Base-by-base conservation (phyloP, 2,888 invertebrate genomes). In the Cyrtodaria siliqua region DNA sequence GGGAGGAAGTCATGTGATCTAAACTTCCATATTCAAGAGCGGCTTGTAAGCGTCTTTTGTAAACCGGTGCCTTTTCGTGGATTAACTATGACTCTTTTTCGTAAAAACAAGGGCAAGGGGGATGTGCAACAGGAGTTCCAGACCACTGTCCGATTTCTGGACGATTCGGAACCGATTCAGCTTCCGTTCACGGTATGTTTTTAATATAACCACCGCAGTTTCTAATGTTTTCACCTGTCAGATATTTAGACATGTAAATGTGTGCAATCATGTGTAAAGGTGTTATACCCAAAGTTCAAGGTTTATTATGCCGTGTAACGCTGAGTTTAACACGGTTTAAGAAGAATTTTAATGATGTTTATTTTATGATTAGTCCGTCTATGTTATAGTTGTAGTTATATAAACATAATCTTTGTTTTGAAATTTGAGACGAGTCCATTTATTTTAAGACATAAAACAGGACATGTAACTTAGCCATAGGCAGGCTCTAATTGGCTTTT, bases 141-240 rank as follows among this genome's bases (percentile, higher is more conserved):
- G 68, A 91, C 92, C 75, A 91, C 89, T 38, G 89, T 92, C 29
- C 85, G 92, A 42, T 92, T 92, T 78, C 79, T 92, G 79, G 92
- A 92, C 79, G 91, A 92, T 80, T 90, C 91, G 16, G 92, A 92
- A 52, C 90, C 92, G 27, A 87, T 92, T 59, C 88, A 90, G 55
- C 80, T 92, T 49, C 86, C 89, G 42, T 92, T 90, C 77, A 91
- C 91, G 90, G 92, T 92, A 85, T 85, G 88, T 67, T 69, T 52
- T 16, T 33, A 42, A 20, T 20, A 50, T 18, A 53, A 53, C 23
- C 38, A 52, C 14, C n/a, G 40, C 50, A 40, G 24, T 16, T 55
- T 47, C 55, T n/a, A n/a, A n/a, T 18, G 55, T 57, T 68, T 62
- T 71, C 67, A 79, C 79, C 79, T 79, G 79, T 79, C 75, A 79